These are phyloP conservation scores for Myioborus melanocephalus DNA, from an alignment of 2,797 vertebrate genomes.

Conservation along the genomic window DNA sequence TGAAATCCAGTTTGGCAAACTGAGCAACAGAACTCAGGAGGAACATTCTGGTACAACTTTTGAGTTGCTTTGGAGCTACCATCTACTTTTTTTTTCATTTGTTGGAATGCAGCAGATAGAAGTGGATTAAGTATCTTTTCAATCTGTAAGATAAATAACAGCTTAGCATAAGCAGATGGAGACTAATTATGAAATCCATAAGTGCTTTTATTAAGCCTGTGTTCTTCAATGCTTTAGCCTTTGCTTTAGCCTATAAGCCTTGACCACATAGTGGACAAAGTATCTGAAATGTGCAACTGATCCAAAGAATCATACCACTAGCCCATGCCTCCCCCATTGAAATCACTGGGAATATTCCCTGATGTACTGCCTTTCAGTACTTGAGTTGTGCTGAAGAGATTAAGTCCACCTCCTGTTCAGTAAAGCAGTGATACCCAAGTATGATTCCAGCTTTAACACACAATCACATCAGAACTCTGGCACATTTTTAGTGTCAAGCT, in stretches of 20 bases:
- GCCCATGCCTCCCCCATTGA: background rate
- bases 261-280: background rate
- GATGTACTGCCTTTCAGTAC: background rate
- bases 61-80: background rate
- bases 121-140: slow-evolving; percentile 78
- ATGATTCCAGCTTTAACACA: background rate
- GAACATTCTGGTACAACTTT: slow-evolving; percentile 79
- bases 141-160: slow-evolving; percentile 73
- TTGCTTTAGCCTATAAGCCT: background rate
- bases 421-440: background rate
- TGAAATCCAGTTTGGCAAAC: slow-evolving; percentile 86
- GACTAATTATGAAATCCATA: background rate
- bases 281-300: background rate
- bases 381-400: background rate
- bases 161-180: background rate
- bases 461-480: background rate
- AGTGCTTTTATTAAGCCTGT: background rate
- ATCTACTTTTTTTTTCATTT: slow-evolving; percentile 65
- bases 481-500: background rate
- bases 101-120: slow-evolving; percentile 73
- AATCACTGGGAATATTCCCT: background rate
- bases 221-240: background rate
- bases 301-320: background rate
- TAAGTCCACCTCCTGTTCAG: background rate
- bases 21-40: slow-evolving; percentile 77